Base-by-base conservation (phyloP, 2,113 vertebrate species). In the Cygnus atratus region DNA sequence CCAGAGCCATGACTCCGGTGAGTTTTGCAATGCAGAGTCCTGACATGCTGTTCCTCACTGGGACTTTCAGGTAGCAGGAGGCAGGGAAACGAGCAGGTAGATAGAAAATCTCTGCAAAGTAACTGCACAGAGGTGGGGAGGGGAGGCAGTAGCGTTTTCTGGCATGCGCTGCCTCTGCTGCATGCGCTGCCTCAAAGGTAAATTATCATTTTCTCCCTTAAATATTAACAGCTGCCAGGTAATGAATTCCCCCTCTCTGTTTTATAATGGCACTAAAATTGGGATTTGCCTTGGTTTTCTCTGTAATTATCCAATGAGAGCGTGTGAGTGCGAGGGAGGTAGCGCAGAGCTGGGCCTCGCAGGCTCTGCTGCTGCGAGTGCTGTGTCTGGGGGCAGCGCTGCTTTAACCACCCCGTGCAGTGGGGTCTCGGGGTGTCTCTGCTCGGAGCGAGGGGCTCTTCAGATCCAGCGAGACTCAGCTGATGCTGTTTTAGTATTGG, bases 201-300 rank as follows among this genome's bases (percentile, higher is more conserved):
- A 96, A 97, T 95, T 91, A 95, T 54, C 93, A 58, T 89, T 95
- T 96, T 96, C 94, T 95, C 89, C 89, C 93, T 95, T 96, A 96
- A 95, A 95, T 95, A 95, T 92, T 89, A 97, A 76, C 96, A 96
- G 93, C 94, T 97, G 96, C 95, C 91, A 95, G 94, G 94, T 97
- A 97, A 97, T 95, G 93, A 96, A 97, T 96, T 97, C 96, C 95
- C 96, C 95, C 96, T 95, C 95, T 95, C 96, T 92, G 95, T 95
- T 95, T 96, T 92, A 96, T 95, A 97, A 97, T 95, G 95, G 94
- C 84, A 89, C 95, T 97, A 96, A 97, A 96, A 94, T 96, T 95
- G 96, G 95, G 94, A 95, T 91, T 95, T 95, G 96, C 91, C 93
- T 97, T 54, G 44, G 61, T 95, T 97, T 93, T 96, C 81, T 92